A percentile compares a stretch with the other conserved stretches of the same genome.
Evolutionary conservation across 2,113 vertebrate genomes (phyloP).

Genomic region (Cariama cristata): DNA sequence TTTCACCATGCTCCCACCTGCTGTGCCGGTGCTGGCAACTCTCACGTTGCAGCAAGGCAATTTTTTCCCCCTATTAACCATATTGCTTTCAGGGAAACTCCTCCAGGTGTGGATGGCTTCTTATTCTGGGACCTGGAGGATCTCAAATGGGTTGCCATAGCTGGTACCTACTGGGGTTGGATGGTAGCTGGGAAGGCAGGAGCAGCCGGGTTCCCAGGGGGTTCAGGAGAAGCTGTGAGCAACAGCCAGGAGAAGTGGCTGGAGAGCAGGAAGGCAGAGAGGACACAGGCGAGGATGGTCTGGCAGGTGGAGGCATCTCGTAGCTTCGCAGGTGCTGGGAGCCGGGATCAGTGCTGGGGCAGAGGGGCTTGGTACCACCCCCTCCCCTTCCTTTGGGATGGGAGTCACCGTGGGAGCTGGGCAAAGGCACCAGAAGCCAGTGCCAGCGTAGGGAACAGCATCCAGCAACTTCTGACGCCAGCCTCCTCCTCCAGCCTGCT

Average conservation of each 20-base stretch:
- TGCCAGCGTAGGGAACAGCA: background rate
- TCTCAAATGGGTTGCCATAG: background rate
- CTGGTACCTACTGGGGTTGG: background rate
- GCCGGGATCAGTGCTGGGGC: background rate
- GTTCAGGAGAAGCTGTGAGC: rapidly evolving
- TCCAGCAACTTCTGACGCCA: rapidly evolving
- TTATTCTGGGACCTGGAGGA: background rate
- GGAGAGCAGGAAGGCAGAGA: background rate
- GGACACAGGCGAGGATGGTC: rapidly evolving
- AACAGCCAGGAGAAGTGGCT: background rate
- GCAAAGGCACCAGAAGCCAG: background rate
- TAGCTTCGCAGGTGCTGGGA: background rate
- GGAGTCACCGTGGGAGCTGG: rapidly evolving
- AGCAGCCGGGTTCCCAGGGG: background rate
- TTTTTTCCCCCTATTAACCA: rapidly evolving
- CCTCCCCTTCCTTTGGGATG: background rate
- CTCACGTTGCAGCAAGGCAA: background rate
- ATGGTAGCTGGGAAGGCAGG: background rate
- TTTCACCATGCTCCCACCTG: background rate
- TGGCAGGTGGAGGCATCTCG: background rate
- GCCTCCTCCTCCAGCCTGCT: background rate
- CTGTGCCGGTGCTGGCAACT: rapidly evolving
- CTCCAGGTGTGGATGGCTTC: background rate
- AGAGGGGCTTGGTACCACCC: background rate
- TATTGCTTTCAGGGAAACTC: background rate